Evolutionary conservation across 2,113 vertebrate genomes (phyloP).

Genomic region (Psittacara wagleri): DNA sequence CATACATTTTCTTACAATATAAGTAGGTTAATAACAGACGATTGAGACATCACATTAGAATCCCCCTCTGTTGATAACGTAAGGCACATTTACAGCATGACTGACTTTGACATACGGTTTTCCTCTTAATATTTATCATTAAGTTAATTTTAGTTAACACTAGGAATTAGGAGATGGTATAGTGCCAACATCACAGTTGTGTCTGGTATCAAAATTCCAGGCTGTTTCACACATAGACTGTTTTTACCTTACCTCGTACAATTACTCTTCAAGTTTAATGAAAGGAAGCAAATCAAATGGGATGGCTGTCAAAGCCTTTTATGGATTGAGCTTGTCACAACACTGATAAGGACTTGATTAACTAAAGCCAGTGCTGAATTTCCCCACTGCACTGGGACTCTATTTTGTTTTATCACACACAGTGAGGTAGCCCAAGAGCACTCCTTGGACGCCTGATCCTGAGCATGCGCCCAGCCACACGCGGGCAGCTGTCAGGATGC

Average conservation of each 20-base stretch:
- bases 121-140: not conserved
- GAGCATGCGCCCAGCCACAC: accelerated
- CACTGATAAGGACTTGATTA: not conserved
- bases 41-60: not conserved
- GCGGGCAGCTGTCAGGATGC: accelerated
- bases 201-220: not conserved
- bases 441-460: not conserved
- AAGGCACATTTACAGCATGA: not conserved
- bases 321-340: accelerated
- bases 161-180: not conserved
- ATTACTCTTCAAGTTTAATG: not conserved
- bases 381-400: accelerated
- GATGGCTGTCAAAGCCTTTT: not conserved
- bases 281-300: not conserved
- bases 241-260: not conserved
- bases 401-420: accelerated
- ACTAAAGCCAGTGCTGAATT: not conserved
- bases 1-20: not conserved
- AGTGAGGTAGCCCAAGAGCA: accelerated
- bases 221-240: not conserved
- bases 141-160: not conserved
- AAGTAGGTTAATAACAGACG: not conserved
- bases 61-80: not conserved
- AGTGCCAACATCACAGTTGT: not conserved
- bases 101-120: not conserved